phyloP scores from a whole-genome alignment of 2,888 invertebrate species.

The Caenorhabditis parvicauda region DNA sequence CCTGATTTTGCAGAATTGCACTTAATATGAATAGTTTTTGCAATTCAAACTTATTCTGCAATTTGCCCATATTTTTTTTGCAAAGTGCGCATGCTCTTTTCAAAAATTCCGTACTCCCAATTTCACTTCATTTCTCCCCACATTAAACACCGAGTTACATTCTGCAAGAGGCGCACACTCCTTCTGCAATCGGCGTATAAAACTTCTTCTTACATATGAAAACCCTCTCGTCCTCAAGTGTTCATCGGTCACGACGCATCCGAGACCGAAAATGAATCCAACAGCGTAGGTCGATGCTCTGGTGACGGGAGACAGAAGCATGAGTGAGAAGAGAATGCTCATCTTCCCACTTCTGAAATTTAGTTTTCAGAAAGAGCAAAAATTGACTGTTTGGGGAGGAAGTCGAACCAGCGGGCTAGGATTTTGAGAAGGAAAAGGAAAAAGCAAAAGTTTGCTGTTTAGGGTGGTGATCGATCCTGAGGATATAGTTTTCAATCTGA shows the following conservation, averaged over 20 bases:
- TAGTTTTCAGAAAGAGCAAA: no score
- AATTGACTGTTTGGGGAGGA: no score
- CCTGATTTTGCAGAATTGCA: not conserved
- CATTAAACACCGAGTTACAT: no score
- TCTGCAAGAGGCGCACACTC: not conserved
- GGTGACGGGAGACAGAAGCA: slow-evolving; percentile 24
- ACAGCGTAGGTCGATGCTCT: slow-evolving; percentile 30
- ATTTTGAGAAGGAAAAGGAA: not conserved
- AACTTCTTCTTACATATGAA: slow-evolving; percentile 10
- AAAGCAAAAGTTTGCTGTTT: not conserved
- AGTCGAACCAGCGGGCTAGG: not conserved
- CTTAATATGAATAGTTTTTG: not conserved
- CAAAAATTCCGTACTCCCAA: not conserved
- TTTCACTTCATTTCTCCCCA: no score
- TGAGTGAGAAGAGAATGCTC: slow-evolving; percentile 15
- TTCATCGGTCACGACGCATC: slow-evolving; percentile 21
- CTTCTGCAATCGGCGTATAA: not conserved
- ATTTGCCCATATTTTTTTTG: not conserved
- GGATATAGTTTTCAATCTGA: not conserved
- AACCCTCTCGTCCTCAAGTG: slow-evolving; percentile 12
- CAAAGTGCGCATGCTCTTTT: not conserved
- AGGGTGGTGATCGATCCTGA: no score
- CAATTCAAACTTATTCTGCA: not conserved
- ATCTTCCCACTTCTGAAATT: slow-evolving; percentile 19
- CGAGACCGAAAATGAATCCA: slow-evolving; percentile 44